Percentiles rank a stretch among this genome's conserved stretches.
Conservation (phyloP, 1,140 invertebrate genomes). For the Penaeus chinensis region DNA sequence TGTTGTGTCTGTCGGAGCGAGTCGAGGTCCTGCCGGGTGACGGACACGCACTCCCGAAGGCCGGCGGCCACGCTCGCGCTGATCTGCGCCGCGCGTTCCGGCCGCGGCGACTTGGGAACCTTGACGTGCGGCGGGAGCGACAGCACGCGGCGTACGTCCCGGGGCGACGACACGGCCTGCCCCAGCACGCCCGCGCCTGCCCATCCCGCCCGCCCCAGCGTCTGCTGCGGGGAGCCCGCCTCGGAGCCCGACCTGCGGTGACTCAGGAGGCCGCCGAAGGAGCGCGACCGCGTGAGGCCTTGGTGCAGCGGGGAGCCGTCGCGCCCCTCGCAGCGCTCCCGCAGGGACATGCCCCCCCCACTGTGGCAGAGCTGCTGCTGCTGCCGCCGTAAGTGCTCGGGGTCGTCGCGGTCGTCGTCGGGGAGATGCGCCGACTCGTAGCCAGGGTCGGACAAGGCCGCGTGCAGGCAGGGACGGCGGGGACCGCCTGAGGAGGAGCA, state of each 20-base stretch:
- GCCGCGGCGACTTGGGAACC: constrained; percentile 68
- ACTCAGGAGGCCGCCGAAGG: constrained; percentile 52
- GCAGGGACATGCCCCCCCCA: constrained; percentile 53
- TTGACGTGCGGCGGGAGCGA: constrained; percentile 65
- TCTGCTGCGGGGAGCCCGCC: constrained; percentile 46
- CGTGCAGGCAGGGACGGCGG: constrained; percentile 39
- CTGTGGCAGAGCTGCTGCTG: constrained; percentile 37
- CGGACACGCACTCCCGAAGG: constrained; percentile 66
- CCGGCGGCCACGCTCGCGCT: constrained; percentile 68
- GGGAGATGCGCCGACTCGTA: constrained; percentile 57
- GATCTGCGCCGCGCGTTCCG: constrained; percentile 67
- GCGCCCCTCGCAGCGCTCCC: constrained; percentile 53
- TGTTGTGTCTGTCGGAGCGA: constrained; percentile 60
- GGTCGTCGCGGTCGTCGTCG: constrained; percentile 47
- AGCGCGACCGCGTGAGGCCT: constrained; percentile 55
- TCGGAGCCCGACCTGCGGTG: constrained; percentile 51
- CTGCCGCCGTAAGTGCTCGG: constrained; percentile 20
- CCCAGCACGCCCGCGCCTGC: constrained; percentile 56
- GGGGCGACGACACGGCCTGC: constrained; percentile 54
- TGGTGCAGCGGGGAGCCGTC: constrained; percentile 58
- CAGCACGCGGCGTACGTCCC: constrained; percentile 59
- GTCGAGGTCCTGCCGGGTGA: constrained; percentile 65
- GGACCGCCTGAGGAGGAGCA: constrained; percentile 43
- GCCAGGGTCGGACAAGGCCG: constrained; percentile 49
- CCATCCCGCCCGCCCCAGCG: constrained; percentile 38